Evolutionary conservation across 2,113 vertebrate genomes (phyloP).

Genomic region (Elgaria multicarinata): DNA sequence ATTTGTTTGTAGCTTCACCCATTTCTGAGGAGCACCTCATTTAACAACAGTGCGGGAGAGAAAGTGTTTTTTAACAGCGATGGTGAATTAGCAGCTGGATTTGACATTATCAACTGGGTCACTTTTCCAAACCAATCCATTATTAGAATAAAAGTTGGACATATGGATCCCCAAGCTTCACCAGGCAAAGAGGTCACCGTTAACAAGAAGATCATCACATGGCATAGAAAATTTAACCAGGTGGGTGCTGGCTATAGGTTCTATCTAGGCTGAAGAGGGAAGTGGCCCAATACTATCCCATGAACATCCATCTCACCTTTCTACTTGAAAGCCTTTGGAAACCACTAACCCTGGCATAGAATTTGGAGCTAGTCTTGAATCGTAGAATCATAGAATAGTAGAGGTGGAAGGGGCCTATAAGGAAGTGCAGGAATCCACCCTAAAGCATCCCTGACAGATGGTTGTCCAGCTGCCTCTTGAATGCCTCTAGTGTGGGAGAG

Average conservation of each 20-base stretch:
- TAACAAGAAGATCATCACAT: neutral
- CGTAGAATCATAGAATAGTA: too few species aligned
- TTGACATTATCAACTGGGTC: neutral
- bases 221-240: neutral
- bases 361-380: neutral
- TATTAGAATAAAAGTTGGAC: neutral
- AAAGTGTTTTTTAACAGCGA: neutral
- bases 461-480: too few species aligned
- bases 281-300: neutral
- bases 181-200: neutral
- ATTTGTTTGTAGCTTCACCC: neutral
- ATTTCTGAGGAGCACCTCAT: neutral
- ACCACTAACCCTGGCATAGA: neutral
- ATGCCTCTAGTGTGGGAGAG: too few species aligned
- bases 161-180: neutral
- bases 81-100: neutral
- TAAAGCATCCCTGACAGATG: too few species aligned
- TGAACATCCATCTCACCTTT: neutral
- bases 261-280: neutral
- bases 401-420: too few species aligned
- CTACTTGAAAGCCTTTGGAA: neutral
- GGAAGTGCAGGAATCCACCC: too few species aligned
- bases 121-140: neutral
- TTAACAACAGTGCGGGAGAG: constrained; percentile 3
- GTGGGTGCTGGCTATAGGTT: neutral